These are phyloP conservation scores for Trissolcus brochymenae DNA, from an alignment of 2,888 invertebrate genomes.

Conservation along the genomic window DNA sequence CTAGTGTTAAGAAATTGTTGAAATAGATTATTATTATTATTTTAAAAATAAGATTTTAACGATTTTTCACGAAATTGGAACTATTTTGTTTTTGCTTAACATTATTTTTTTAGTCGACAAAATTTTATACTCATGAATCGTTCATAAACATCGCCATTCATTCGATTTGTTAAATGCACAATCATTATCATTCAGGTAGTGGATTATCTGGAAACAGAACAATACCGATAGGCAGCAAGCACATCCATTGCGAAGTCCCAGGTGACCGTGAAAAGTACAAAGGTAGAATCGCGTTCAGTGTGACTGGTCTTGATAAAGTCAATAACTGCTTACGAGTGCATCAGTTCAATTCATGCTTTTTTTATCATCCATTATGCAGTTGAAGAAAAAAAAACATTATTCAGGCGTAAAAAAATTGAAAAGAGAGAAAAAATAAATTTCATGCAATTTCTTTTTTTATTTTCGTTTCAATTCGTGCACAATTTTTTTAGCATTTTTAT, in stretches of 20 bases:
- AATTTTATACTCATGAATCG: not conserved
- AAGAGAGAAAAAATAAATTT: too few relatives aligned
- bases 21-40: too few relatives aligned
- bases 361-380: too few relatives aligned
- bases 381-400: too few relatives aligned
- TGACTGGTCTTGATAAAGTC: slow-evolving; percentile 22
- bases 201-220: slow-evolving; percentile 86
- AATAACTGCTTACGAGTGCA: slow-evolving; percentile 28
- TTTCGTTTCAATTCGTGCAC: not conserved
- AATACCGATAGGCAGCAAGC: slow-evolving; percentile 87
- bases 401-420: too few relatives aligned
- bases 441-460: not conserved
- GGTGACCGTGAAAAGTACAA: slow-evolving; percentile 77
- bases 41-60: not conserved
- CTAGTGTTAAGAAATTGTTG: too few relatives aligned
- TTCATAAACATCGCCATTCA: slow-evolving; percentile 2
- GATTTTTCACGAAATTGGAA: too few relatives aligned
- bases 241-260: slow-evolving; percentile 87
- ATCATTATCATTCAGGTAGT: slow-evolving; percentile 78
- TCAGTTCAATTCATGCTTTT: slow-evolving; percentile 16
- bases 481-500: too few relatives aligned
- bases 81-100: not conserved
- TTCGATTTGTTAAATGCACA: slow-evolving; percentile 26
- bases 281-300: slow-evolving; percentile 65
- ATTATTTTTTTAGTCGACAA: not conserved